These are phyloP conservation scores for Paradoxurus hermaphroditus DNA, from an alignment of 2,113 vertebrate species.

Conservation along the genomic window DNA sequence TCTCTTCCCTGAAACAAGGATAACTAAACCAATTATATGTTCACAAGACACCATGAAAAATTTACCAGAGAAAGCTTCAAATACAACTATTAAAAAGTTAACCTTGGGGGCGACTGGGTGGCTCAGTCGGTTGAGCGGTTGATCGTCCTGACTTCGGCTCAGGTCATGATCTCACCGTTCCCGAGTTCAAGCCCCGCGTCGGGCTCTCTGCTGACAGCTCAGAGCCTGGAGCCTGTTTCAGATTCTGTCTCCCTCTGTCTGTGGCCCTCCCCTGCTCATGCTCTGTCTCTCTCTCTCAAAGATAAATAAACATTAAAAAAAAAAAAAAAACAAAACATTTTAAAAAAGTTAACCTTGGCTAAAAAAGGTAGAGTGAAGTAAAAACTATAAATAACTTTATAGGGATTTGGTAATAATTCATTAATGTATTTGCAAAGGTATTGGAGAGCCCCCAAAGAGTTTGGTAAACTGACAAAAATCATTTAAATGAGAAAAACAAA, in stretches of 20 bases:
- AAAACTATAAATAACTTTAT: not conserved
- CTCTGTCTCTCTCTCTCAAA: no score
- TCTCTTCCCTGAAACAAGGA: not conserved
- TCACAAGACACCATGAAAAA: not conserved
- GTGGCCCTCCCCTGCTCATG: no score
- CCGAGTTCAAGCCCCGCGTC: no score
- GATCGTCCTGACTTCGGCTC: no score
- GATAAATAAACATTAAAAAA: no score
- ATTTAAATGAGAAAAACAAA: slow-evolving; percentile 15
- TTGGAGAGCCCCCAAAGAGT: not conserved
- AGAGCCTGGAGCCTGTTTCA: no score
- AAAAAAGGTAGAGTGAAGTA: not conserved
- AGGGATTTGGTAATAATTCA: slow-evolving; percentile 3
- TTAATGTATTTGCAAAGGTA: not conserved
- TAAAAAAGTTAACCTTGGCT: slow-evolving; percentile 6
- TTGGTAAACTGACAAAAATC: not conserved
- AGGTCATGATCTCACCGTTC: no score
- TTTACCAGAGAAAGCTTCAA: not conserved
- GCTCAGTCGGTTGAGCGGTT: no score
- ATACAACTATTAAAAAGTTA: not conserved
- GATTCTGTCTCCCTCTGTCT: no score
- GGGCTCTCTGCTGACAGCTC: no score
- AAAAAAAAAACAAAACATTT: no score
- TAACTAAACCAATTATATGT: not conserved
- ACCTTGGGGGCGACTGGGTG: no score